Conservation (phyloP, 2,888 invertebrate genomes). For the Conchocele bisecta region DNA sequence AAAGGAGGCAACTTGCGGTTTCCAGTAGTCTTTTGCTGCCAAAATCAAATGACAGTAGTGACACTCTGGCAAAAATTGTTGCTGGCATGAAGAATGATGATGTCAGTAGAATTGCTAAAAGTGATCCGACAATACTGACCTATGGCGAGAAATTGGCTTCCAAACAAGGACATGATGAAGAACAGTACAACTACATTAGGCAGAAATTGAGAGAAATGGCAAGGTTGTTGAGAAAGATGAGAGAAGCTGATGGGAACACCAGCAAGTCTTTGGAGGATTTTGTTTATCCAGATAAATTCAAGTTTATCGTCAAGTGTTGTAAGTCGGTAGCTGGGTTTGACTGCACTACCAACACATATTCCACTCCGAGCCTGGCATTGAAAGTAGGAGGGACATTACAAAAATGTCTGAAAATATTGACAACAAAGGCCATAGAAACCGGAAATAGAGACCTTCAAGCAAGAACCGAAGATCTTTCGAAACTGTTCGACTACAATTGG, state of each 20-base stretch:
- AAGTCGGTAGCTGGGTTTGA: neutral
- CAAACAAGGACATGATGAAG: neutral
- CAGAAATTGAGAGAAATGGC: conserved; percentile 1
- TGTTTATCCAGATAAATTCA: neutral
- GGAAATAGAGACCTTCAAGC: neutral
- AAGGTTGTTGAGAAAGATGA: neutral
- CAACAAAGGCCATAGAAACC: neutral
- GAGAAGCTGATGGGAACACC: neutral
- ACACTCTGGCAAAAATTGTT: neutral
- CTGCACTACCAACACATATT: neutral
- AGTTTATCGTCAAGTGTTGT: neutral
- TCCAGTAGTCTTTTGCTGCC: neutral
- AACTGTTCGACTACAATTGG: conserved; percentile 4
- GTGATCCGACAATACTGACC: neutral
- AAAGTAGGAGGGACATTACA: too few relatives aligned
- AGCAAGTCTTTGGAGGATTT: neutral
- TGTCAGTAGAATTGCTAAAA: neutral
- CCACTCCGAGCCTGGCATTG: too few relatives aligned
- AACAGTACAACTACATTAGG: neutral
- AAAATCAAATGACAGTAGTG: neutral
- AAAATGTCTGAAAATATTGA: neutral
- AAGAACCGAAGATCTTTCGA: neutral
- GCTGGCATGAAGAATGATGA: neutral
- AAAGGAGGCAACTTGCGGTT: neutral
- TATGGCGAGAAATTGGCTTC: neutral